These are phyloP conservation scores for Caenorhabditis panamensis DNA, from an alignment of 2,888 invertebrate species.

Conservation along the genomic window DNA sequence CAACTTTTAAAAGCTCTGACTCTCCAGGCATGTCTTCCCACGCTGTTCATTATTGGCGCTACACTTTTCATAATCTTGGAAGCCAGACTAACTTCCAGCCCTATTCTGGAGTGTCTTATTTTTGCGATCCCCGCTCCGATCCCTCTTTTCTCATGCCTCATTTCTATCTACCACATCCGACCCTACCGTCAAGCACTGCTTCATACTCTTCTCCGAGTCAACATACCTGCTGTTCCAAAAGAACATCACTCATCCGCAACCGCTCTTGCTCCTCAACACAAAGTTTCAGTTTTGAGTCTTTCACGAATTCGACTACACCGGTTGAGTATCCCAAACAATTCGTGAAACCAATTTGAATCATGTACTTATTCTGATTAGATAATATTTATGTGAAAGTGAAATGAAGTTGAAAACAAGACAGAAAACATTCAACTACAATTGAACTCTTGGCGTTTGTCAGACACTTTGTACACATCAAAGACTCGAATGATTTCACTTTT, in stretches of 20 bases:
- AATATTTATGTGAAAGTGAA: not conserved
- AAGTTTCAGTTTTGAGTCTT: slow-evolving; percentile 26
- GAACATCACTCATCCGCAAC: slow-evolving; percentile 36
- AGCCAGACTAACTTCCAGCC: slow-evolving; percentile 8
- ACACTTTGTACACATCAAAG: slow-evolving; percentile 51
- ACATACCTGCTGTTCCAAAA: slow-evolving; percentile 9
- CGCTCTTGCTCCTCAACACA: slow-evolving; percentile 29
- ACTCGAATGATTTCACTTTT: slow-evolving; percentile 44
- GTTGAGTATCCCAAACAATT: slow-evolving; percentile 30
- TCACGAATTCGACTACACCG: slow-evolving; percentile 17
- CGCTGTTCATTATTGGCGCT: slow-evolving; percentile 30
- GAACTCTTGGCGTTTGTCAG: slow-evolving; percentile 50
- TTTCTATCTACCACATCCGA: slow-evolving; percentile 46
- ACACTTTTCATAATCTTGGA: slow-evolving; percentile 35
- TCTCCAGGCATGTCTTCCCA: slow-evolving; percentile 47
- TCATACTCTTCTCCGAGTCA: slow-evolving; percentile 5
- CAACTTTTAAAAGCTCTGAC: slow-evolving; percentile 52
- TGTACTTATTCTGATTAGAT: not conserved
- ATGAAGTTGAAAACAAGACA: not conserved
- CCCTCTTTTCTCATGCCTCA: slow-evolving; percentile 40
- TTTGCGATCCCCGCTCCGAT: slow-evolving; percentile 51
- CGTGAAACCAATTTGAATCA: slow-evolving; percentile 9
- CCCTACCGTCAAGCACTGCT: slow-evolving; percentile 48
- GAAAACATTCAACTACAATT: slow-evolving; percentile 34
- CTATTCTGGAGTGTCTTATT: slow-evolving; percentile 35